Evolutionary conservation across 2,113 vertebrate species (phyloP).

Genomic region (Indicator maculatus): DNA sequence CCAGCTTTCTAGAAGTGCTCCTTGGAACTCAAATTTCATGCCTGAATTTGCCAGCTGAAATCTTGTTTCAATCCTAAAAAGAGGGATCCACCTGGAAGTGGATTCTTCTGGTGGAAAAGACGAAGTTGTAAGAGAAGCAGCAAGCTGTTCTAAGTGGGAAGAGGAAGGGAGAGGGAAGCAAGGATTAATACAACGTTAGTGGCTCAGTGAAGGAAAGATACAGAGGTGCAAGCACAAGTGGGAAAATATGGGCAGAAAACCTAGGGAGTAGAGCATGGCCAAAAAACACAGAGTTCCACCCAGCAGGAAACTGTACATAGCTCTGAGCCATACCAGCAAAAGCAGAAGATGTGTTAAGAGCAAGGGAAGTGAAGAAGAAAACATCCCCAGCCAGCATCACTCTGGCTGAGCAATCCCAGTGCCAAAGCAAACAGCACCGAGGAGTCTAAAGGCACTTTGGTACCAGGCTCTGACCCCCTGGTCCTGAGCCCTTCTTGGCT

Average conservation of each 20-base stretch:
- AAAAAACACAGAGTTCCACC: slow-evolving; percentile 46
- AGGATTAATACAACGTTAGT: not conserved
- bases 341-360: slow-evolving; percentile 27
- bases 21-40: not conserved
- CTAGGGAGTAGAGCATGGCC: not conserved
- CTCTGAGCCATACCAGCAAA: slow-evolving; percentile 23
- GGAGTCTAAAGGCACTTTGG: not conserved
- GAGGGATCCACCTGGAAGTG: slow-evolving; percentile 27
- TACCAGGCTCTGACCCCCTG: not conserved
- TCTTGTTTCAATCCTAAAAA: slow-evolving; percentile 54
- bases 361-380: slow-evolving; percentile 27
- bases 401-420: slow-evolving; percentile 14
- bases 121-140: not conserved
- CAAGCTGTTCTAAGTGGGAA: not conserved
- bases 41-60: slow-evolving; percentile 34
- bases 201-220: not conserved
- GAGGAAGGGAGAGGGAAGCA: not conserved
- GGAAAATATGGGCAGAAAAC: slow-evolving; percentile 18
- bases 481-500: not conserved
- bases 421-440: not conserved
- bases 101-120: slow-evolving; percentile 47
- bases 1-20: not conserved
- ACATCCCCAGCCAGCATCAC: slow-evolving; percentile 26
- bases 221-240: not conserved
- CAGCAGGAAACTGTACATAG: slow-evolving; percentile 22